Evolutionary conservation across 2,888 invertebrate genomes (phyloP).

Genomic region (Himalopsyche kuldschensis): DNA sequence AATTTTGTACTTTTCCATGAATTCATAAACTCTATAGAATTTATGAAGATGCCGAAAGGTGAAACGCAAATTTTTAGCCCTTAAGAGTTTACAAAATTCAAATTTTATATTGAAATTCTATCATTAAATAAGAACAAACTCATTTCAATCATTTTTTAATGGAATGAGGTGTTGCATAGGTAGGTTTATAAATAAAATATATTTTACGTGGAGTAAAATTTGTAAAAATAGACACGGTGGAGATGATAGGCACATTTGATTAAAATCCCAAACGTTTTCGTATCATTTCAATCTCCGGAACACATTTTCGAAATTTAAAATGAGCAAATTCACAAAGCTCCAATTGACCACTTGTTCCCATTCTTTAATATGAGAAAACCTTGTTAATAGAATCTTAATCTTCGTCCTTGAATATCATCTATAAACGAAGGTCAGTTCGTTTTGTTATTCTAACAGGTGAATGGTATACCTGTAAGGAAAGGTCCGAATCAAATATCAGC

Average conservation of each 20-base stretch:
- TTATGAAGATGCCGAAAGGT: too few species aligned
- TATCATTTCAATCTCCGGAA: constrained; percentile 20
- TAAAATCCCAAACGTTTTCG: constrained; percentile 17
- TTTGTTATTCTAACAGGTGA: constrained; percentile 30
- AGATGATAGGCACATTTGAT: constrained; percentile 10
- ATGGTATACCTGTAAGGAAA: constrained; percentile 28
- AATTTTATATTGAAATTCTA: too few species aligned
- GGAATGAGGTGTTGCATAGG: too few species aligned
- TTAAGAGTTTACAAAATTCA: too few species aligned
- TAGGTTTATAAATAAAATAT: too few species aligned
- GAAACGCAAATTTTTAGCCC: too few species aligned
- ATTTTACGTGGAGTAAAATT: too few species aligned
- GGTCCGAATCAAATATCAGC: constrained; percentile 4
- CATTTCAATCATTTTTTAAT: too few species aligned
- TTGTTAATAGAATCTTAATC: not conserved
- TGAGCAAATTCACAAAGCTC: constrained; percentile 2
- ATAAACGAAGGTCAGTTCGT: constrained; percentile 28
- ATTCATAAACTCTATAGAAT: too few species aligned
- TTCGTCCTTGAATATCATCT: constrained; percentile 26
- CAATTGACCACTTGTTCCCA: not conserved
- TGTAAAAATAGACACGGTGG: too few species aligned
- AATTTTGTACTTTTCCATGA: too few species aligned
- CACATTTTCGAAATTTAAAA: constrained; percentile 9
- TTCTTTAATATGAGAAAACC: not conserved
- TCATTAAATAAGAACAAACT: too few species aligned